Evolutionary conservation across 2,113 vertebrate genomes (phyloP).

Genomic region (Phalacrocorax carbo): DNA sequence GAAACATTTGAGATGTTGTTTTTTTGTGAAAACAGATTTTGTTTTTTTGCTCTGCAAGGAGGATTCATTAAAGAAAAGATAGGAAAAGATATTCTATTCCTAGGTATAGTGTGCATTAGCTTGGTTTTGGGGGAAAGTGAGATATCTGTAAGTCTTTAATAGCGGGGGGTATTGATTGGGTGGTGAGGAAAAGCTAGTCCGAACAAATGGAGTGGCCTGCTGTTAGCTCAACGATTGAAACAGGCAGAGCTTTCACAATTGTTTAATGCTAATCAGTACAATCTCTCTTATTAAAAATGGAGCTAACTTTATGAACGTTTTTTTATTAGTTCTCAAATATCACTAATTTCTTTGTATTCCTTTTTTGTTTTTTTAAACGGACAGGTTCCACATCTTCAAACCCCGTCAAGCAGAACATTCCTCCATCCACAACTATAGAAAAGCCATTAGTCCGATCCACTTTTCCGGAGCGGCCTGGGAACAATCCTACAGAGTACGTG

Average conservation of each 20-base stretch:
- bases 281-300: not conserved
- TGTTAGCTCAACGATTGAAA: not conserved
- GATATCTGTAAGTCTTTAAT: not conserved
- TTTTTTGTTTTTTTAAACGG: not conserved
- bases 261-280: not conserved
- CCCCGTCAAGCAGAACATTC: not conserved
- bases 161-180: not conserved
- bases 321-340: not conserved
- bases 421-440: not conserved
- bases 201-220: not conserved
- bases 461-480: not conserved
- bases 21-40: not conserved
- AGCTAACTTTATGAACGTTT: not conserved
- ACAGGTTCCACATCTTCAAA: not conserved
- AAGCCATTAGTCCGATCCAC: fast-evolving
- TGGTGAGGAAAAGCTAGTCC: not conserved
- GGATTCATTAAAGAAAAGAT: not conserved
- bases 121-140: not conserved
- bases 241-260: not conserved
- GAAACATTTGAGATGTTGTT: not conserved
- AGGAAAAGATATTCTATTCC: not conserved
- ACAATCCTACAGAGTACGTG: not conserved
- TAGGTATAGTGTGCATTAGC: not conserved
- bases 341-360: not conserved
- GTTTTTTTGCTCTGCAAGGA: not conserved